Conservation (phyloP, 2,888 invertebrate genomes). For the Petrophora chlorosata region DNA sequence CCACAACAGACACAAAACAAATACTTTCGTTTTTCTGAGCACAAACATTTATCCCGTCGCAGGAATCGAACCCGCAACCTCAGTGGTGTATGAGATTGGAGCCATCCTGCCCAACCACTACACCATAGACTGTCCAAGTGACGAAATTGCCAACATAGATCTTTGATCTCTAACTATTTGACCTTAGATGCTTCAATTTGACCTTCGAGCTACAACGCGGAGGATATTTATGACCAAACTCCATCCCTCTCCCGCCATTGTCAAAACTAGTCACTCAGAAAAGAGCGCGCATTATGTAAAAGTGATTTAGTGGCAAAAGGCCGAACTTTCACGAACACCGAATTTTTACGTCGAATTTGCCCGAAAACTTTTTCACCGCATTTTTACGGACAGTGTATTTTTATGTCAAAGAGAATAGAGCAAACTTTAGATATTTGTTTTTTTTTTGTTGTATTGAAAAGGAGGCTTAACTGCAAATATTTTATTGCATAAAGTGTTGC, state of each 20-base stretch:
- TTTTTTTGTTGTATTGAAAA: slow-evolving; percentile 17
- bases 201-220: slow-evolving; percentile 17
- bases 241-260: slow-evolving; percentile 33
- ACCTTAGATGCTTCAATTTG: slow-evolving; percentile 14
- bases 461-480: slow-evolving; percentile 5
- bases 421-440: slow-evolving; percentile 1
- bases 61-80: too few relatives aligned
- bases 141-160: slow-evolving; percentile 5
- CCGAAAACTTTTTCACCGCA: slow-evolving; percentile 28
- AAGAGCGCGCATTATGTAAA: slow-evolving; percentile 29
- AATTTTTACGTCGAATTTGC: slow-evolving; percentile 38
- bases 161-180: slow-evolving; percentile 9
- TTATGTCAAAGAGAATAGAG: slow-evolving; percentile 9
- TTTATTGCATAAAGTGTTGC: not conserved
- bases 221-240: slow-evolving; percentile 32
- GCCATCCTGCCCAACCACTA: too few relatives aligned
- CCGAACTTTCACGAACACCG: slow-evolving; percentile 26
- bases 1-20: too few relatives aligned
- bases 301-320: slow-evolving; percentile 32
- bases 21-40: too few relatives aligned
- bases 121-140: not conserved
- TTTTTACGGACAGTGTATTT: slow-evolving; percentile 25
- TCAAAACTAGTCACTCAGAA: slow-evolving; percentile 36
- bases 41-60: too few relatives aligned
- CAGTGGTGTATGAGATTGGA: too few relatives aligned